Percentiles rank a stretch among this genome's conserved stretches.
phyloP scores from a whole-genome alignment of 2,888 invertebrate species.

The Mesoligia furuncula region DNA sequence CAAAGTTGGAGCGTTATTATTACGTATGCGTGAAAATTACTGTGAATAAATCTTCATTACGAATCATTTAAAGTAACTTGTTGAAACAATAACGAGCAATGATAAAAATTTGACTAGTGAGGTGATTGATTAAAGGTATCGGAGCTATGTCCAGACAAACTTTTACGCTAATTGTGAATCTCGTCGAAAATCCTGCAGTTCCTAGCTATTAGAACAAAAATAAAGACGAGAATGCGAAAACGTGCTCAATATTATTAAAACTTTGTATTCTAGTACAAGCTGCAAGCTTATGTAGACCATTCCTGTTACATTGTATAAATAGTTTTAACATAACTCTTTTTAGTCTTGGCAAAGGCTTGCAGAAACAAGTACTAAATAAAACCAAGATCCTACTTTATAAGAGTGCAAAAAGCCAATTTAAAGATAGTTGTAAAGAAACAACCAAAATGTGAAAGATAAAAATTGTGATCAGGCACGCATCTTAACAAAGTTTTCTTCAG shows the following conservation, averaged over 20 bases:
- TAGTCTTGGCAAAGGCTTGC: constrained; percentile 29
- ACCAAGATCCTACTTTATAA: constrained; percentile 22
- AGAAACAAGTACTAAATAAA: constrained; percentile 40
- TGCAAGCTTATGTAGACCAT: constrained; percentile 40
- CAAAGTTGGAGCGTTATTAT: no score
- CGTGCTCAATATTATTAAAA: constrained; percentile 45
- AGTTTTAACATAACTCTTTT: constrained; percentile 35
- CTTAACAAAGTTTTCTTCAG: not conserved
- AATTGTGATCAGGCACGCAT: constrained; percentile 2
- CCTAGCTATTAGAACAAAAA: constrained; percentile 13
- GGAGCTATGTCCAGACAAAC: not conserved
- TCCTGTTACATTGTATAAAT: constrained; percentile 49
- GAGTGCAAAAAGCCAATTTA: constrained; percentile 16
- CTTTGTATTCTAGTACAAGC: constrained; percentile 30
- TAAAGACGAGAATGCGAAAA: constrained; percentile 19
- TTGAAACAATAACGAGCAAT: not conserved
- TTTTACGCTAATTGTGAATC: constrained; percentile 5
- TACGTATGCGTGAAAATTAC: constrained; percentile 27
- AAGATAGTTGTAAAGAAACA: constrained; percentile 22
- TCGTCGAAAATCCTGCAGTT: not conserved
- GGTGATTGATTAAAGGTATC: not conserved
- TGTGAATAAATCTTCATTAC: constrained; percentile 28
- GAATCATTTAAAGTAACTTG: constrained; percentile 9
- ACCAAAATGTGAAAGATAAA: not conserved
- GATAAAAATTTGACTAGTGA: not conserved